Conservation (phyloP, 2,113 vertebrate genomes). For the Aplodontia rufa region DNA sequence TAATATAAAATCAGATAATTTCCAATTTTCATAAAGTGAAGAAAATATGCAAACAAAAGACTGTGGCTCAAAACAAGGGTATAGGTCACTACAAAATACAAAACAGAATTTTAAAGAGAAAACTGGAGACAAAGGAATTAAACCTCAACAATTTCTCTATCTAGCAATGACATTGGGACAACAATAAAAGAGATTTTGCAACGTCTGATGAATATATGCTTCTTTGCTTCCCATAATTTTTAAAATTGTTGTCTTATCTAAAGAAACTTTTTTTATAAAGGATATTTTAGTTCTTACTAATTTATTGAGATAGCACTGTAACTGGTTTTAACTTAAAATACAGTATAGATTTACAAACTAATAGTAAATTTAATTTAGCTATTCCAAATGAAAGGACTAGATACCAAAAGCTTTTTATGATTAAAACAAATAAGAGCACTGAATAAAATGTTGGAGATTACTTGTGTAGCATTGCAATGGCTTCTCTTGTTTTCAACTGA, state of each 20-base stretch:
- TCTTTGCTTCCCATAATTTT: slow-evolving; percentile 9
- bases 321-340: slow-evolving; percentile 37
- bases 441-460: slow-evolving; percentile 84
- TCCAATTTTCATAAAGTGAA: neutral
- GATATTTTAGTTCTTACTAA: slow-evolving; percentile 2
- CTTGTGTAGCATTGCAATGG: slow-evolving; percentile 99
- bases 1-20: neutral
- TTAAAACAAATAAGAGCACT: slow-evolving; percentile 12
- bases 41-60: neutral
- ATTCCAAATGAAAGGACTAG: slow-evolving; percentile 33
- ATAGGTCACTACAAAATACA: neutral
- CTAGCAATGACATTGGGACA: neutral
- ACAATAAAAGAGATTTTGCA: neutral
- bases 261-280: slow-evolving; percentile 30
- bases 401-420: neutral
- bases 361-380: slow-evolving; percentile 11
- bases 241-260: slow-evolving; percentile 47
- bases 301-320: neutral
- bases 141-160: slow-evolving; percentile 1
- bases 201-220: slow-evolving; percentile 21
- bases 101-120: slow-evolving; percentile 27
- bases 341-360: neutral
- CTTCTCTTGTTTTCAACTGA: slow-evolving; percentile 98
- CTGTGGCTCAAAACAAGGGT: neutral
- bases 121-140: slow-evolving; percentile 20